Evolutionary conservation across 2,113 vertebrate genomes (phyloP).

Genomic region (Sphyrna mokarran): DNA sequence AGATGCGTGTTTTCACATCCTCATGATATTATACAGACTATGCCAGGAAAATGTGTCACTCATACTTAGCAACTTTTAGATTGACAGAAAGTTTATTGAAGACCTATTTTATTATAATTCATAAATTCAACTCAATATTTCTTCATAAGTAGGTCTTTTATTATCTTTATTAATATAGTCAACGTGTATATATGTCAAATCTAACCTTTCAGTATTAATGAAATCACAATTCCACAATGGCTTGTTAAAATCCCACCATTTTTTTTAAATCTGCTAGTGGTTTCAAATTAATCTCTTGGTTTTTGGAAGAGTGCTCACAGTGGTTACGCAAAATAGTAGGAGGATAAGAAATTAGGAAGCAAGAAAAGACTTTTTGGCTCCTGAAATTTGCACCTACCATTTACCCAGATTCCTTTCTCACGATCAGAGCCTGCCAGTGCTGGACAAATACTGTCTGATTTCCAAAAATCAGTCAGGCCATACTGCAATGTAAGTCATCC

Average conservation of each 20-base stretch:
- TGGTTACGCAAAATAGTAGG: not conserved
- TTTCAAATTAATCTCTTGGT: not conserved
- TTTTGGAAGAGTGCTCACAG: not conserved
- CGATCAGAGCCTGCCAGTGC: not conserved
- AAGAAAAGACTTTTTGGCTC: not conserved
- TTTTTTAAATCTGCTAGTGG: not conserved
- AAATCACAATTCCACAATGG: conserved; percentile 1
- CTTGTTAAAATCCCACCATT: not conserved
- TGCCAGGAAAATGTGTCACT: not conserved
- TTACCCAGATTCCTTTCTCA: not conserved
- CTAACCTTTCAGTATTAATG: conserved; percentile 23
- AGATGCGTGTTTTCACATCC: not conserved
- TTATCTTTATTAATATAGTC: conserved; percentile 5
- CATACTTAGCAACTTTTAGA: not conserved
- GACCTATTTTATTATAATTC: not conserved
- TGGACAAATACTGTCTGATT: not conserved
- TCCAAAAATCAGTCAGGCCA: not conserved
- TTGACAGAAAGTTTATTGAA: conserved; percentile 19
- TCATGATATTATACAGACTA: not conserved
- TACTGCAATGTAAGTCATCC: not conserved
- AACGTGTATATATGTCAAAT: not conserved
- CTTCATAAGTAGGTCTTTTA: conserved; percentile 2
- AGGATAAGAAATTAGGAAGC: not conserved
- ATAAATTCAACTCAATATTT: not conserved
- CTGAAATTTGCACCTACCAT: not conserved